Evolutionary conservation across 2,888 invertebrate genomes (phyloP).

Genomic region (Campaea margaritaria): DNA sequence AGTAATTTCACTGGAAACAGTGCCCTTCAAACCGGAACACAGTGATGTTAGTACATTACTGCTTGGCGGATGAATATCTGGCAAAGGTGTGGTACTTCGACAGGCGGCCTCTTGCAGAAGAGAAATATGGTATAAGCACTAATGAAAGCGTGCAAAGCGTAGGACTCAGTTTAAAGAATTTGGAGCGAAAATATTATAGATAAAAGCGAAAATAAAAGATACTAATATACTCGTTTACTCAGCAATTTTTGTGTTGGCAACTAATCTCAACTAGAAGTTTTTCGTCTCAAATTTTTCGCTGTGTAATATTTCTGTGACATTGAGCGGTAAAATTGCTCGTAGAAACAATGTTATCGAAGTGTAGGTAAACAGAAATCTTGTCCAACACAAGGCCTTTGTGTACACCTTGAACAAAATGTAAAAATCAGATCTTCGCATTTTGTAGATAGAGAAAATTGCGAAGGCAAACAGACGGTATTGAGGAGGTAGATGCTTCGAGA

Average conservation of each 20-base stretch:
- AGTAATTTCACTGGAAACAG: too few species aligned
- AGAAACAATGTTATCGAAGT: neutral
- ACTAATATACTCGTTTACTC: neutral
- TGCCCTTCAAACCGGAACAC: too few species aligned
- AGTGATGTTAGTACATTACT: too few species aligned
- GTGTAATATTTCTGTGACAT: too few species aligned
- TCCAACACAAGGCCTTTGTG: neutral
- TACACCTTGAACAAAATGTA: neutral
- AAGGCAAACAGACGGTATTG: conserved; percentile 8
- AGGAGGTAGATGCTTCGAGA: conserved; percentile 1
- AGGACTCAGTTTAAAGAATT: neutral
- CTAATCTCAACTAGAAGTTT: too few species aligned
- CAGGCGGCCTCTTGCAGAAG: too few species aligned
- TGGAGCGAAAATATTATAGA: neutral
- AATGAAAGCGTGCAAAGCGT: too few species aligned
- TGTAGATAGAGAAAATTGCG: neutral
- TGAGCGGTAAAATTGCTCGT: neutral
- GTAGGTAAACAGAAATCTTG: neutral
- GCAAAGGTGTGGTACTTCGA: too few species aligned
- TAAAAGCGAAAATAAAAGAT: too few species aligned
- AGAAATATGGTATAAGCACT: too few species aligned
- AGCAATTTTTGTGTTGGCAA: neutral
- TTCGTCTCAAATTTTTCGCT: too few species aligned
- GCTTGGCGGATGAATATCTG: too few species aligned
- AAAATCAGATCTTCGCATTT: neutral